Evolutionary conservation across 2,888 invertebrate genomes (phyloP).

Genomic region (Alloscopus bannaensis): DNA sequence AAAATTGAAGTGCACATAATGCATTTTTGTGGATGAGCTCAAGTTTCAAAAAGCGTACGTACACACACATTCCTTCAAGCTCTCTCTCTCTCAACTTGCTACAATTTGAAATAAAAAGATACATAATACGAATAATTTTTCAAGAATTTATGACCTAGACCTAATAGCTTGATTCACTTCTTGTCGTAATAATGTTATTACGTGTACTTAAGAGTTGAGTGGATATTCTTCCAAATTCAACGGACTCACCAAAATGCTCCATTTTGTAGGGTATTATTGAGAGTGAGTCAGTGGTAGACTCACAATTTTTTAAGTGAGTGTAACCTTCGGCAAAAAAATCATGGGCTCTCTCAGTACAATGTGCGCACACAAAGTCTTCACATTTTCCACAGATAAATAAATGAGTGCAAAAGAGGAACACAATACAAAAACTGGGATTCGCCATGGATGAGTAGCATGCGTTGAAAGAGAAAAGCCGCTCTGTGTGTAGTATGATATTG

Average conservation of each 20-base stretch:
- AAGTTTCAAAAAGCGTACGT: too few relatives aligned
- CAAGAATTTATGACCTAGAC: slow-evolving; percentile 62
- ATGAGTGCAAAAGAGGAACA: not conserved
- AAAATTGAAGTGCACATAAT: not conserved
- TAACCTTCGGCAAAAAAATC: too few relatives aligned
- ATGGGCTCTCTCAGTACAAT: not conserved
- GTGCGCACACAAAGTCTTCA: not conserved
- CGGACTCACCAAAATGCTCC: slow-evolving; percentile 2
- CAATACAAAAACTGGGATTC: not conserved
- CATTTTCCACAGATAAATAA: not conserved
- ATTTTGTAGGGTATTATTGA: too few relatives aligned
- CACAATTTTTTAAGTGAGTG: not conserved
- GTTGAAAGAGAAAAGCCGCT: slow-evolving; percentile 17
- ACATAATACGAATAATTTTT: slow-evolving; percentile 35
- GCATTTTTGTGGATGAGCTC: too few relatives aligned
- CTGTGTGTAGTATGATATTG: slow-evolving; percentile 13
- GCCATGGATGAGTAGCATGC: slow-evolving; percentile 31
- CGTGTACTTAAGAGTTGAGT: slow-evolving; percentile 13
- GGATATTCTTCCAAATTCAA: slow-evolving; percentile 39
- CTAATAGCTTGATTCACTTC: slow-evolving; percentile 58
- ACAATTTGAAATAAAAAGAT: slow-evolving; percentile 7
- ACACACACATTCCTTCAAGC: too few relatives aligned
- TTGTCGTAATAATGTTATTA: slow-evolving; percentile 43
- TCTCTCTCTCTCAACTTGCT: slow-evolving; percentile 9
- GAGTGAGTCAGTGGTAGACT: not conserved